phyloP scores from a whole-genome alignment of 1,140 invertebrate genomes.

The Habropoda laboriosa region DNA sequence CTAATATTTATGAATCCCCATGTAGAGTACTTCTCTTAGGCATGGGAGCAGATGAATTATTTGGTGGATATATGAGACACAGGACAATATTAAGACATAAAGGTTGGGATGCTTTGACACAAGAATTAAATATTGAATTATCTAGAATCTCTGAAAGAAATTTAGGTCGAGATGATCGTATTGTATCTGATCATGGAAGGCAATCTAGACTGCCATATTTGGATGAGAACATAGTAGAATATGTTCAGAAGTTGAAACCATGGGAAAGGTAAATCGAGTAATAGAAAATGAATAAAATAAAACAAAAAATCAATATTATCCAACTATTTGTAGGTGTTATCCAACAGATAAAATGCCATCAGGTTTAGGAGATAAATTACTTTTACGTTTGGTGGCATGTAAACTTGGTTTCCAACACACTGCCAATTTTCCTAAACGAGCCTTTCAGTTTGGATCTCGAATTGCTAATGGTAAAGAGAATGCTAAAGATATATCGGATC shows the following conservation, averaged over 20 bases:
- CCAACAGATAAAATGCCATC: constrained; percentile 84
- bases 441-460: constrained; percentile 98
- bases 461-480: constrained; percentile 97
- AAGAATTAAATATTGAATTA: constrained; percentile 90
- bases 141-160: constrained; percentile 94
- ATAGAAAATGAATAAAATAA: background rate
- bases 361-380: constrained; percentile 96
- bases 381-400: constrained; percentile 91
- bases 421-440: constrained; percentile 91
- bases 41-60: constrained; percentile 98
- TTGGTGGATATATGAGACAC: constrained; percentile 96
- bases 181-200: constrained; percentile 89
- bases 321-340: constrained; percentile 83
- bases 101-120: constrained; percentile 86
- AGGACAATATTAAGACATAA: constrained; percentile 86
- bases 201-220: constrained; percentile 95
- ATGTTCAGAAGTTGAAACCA: constrained; percentile 86
- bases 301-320: background rate
- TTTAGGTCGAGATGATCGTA: constrained; percentile 96
- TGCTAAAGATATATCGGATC: constrained; percentile 88
- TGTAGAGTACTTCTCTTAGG: constrained; percentile 93
- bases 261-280: constrained; percentile 86
- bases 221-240: constrained; percentile 93
- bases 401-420: constrained; percentile 87
- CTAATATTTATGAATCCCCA: constrained; percentile 83